Percentiles rank a stretch among this genome's conserved stretches.
Conservation (phyloP, 2,113 vertebrate species). For the Microtus ochrogaster region DNA sequence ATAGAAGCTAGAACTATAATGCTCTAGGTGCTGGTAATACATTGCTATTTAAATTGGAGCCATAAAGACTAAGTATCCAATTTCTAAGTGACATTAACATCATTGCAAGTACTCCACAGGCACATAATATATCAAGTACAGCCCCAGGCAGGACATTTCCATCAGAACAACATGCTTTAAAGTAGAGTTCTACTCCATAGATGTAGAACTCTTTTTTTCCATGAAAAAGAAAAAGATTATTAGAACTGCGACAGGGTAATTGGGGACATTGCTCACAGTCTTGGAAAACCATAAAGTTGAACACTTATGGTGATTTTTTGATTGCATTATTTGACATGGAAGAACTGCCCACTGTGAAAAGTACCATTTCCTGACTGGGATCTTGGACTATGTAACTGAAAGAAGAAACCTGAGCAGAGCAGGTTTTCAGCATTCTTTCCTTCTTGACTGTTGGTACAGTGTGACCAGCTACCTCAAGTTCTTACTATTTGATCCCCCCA, state of each 20-base stretch:
- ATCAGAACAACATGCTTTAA: neutral
- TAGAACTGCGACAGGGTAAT: neutral
- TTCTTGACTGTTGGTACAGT: neutral
- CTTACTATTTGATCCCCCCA: neutral
- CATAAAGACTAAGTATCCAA: neutral
- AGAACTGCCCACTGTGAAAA: neutral
- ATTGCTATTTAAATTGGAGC: neutral
- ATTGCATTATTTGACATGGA: neutral
- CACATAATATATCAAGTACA: neutral
- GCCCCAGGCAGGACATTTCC: neutral
- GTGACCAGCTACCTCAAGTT: too few relatives aligned
- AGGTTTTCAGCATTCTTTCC: neutral
- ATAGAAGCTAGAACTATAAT: neutral
- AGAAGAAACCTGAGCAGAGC: neutral
- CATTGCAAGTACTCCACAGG: neutral
- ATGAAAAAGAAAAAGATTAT: neutral
- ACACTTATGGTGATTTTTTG: neutral
- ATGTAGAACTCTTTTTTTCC: too few relatives aligned
- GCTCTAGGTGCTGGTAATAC: neutral
- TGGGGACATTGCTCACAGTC: neutral
- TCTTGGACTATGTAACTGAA: neutral
- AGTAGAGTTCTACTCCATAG: neutral
- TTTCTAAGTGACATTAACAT: neutral
- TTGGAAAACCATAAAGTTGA: neutral
- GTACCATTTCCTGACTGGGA: neutral